Conservation (phyloP, 2,113 vertebrate genomes). For the Mobula birostris region DNA sequence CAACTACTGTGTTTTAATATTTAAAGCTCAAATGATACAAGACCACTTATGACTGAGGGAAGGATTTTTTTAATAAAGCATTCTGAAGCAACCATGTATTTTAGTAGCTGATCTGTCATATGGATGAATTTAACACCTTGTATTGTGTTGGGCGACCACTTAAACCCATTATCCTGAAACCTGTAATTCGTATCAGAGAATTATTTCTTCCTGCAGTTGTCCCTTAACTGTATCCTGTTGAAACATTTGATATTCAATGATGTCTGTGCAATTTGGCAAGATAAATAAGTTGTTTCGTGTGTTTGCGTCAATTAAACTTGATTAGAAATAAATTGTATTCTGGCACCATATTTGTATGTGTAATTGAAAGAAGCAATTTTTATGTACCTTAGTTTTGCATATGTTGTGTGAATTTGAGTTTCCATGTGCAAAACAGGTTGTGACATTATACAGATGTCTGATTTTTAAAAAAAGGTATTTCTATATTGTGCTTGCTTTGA, state of each 20-base stretch:
- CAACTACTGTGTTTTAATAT: background rate
- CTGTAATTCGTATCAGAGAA: background rate
- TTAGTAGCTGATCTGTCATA: background rate
- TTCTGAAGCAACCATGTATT: background rate
- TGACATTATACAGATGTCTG: conserved; percentile 38
- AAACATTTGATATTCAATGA: background rate
- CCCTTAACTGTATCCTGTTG: background rate
- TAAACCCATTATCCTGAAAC: background rate
- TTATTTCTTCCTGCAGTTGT: background rate
- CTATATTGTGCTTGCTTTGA: background rate
- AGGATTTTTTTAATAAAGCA: background rate
- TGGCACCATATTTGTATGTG: no score
- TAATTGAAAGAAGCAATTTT: no score
- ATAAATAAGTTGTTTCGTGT: background rate
- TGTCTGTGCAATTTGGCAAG: background rate
- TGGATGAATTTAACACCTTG: background rate
- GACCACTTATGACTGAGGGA: background rate
- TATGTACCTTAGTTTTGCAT: no score
- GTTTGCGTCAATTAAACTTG: no score
- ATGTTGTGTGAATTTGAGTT: background rate
- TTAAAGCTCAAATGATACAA: background rate
- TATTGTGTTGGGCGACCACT: no score
- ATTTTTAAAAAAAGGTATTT: background rate
- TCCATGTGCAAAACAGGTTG: background rate
- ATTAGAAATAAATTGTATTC: no score